A percentile compares a stretch with the other conserved stretches of the same genome.
These are phyloP conservation scores for Aramus guarauna DNA, from an alignment of 2,113 vertebrate species.

Conservation along the genomic window DNA sequence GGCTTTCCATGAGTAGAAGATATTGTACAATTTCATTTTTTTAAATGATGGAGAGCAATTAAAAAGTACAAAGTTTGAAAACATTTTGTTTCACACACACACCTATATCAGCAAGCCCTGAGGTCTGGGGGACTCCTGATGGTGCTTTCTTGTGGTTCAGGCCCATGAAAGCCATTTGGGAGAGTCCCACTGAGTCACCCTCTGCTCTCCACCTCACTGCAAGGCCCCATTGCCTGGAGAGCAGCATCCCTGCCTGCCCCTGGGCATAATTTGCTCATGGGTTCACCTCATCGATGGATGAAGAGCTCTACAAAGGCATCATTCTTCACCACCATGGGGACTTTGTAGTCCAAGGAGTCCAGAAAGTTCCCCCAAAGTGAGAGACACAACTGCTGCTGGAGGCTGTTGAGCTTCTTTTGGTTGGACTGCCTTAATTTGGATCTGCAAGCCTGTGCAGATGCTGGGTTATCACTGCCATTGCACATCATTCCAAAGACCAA, in stretches of 20 bases:
- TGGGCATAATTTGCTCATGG: not conserved
- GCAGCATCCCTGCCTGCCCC: not conserved
- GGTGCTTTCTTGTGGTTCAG: not conserved
- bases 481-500: not conserved
- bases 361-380: not conserved
- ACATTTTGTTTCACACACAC: not conserved
- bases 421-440: too few relatives aligned
- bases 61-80: not conserved
- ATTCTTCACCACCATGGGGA: not conserved
- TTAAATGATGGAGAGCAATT: not conserved
- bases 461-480: not conserved
- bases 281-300: not conserved
- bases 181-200: not conserved
- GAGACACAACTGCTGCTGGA: not conserved
- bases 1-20: not conserved
- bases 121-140: not conserved
- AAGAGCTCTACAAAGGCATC: not conserved
- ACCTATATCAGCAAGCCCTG: not conserved
- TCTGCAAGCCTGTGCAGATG: not conserved
- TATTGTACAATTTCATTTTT: not conserved
- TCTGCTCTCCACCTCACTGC: rapidly evolving
- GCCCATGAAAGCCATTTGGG: not conserved
- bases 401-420: not conserved
- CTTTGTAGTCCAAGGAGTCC: not conserved
- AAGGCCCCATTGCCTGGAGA: not conserved